Evolutionary conservation across 2,113 vertebrate species (phyloP), one percentile per base, ranked within the genome.

Genomic region (Tachuris rubrigastra): DNA sequence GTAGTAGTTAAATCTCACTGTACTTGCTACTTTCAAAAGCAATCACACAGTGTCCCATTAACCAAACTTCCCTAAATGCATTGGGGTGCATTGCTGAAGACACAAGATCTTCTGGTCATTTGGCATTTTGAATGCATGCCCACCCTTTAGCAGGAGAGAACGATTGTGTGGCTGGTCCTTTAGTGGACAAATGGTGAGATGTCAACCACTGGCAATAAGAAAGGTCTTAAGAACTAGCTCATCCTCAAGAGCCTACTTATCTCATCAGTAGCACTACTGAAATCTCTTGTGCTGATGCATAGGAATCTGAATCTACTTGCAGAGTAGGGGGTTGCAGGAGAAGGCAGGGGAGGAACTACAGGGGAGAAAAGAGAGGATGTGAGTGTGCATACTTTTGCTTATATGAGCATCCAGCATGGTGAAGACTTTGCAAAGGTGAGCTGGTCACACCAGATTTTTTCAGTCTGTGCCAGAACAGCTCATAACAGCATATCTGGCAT

Each of bases 361-460:
- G 18, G 14, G 15, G 9, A 71, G 31, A 24, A 62, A 15, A 46
- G 1, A 8, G 22, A 58, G 10, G 23, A 67, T 67, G 12, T 22
- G 15, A 21, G 21, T 78, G 31, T 2, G 6, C 5, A 16, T 58
- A 21, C n/a, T 33, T 68, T 47, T 47, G 55, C 24, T 25, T 3
- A 2, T 46, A 24, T 5, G 6, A 49, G 16, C 14, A 59, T 11
- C 12, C 10, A 28, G 4, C 15, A 22, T 2, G 1, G 1, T 33
- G 27, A 87, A 74, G 31, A 31, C 12, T 69, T 91, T 65, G 20
- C 30, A 65, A 65, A 75, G 12, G 18, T 3, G 16, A 74, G 6
- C 2, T 75, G 37, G 22, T 30, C 13, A 13, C 47, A 63, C 3
- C 15, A 46, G 27, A 31, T 28, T 77, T 75, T 39, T 59, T 76